Evolutionary conservation across 2,888 invertebrate species (phyloP), one percentile per base, ranked within the genome.

Genomic region (Drosophila kuntzei): DNA sequence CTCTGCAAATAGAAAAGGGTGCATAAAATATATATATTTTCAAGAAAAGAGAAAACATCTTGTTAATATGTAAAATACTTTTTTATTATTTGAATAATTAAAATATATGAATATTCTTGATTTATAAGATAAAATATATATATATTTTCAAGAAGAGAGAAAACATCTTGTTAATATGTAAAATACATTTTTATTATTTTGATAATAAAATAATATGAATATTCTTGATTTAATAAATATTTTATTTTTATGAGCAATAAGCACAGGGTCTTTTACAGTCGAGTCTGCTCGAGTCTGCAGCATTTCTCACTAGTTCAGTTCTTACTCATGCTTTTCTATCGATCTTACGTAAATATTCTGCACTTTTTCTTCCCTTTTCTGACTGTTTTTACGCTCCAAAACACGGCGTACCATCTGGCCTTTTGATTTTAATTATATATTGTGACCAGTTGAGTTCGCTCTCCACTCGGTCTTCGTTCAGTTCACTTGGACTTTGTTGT

Each of bases 401-500:
- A 34, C 58, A 50, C 46, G 49, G 55, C 58, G 61, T 71, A 77
- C 88, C 88, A 87, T 85, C 87, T 85, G 85, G 88, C 71, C 75
- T 82, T 83, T 80, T 79, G 81, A 86, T 85, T 85, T 85, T 85
- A 85, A 85, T 85, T 85, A 85, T 85, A 85, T 87, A 87, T 87
- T 85, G 85, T 79, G 85, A 87, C 86, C 83, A 87, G 73, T 85
- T 71, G 62, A 76, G 72, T 72, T 55, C 74, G 44, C 62, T 59
- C 34, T 20, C 34, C 8, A 43, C 37, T 29, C 9, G 8, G 29
- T 36, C 25, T 53, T 16, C 14, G 20, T 16, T 36, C 43, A 22
- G 14, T 14, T 27, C 20, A 20, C 54, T 18, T 7, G 16, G 39
- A 27, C 27, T 34, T 11, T 29, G 29, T n/a, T 20, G 44, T 29